phyloP scores from a whole-genome alignment of 2,797 vertebrate species.

The Pipistrellus nathusii region DNA sequence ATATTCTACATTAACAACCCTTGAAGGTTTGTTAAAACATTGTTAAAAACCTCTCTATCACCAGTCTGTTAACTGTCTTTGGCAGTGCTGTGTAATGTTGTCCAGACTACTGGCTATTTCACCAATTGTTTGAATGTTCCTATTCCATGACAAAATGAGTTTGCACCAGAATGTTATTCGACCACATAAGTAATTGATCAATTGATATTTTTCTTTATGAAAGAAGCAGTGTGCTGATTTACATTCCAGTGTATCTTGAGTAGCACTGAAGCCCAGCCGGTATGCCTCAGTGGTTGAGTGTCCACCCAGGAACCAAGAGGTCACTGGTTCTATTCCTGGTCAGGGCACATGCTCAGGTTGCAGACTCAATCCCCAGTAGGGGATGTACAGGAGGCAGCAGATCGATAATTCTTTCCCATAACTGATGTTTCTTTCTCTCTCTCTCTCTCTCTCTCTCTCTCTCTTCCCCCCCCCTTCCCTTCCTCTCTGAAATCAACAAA shows the following conservation, averaged over 20 bases:
- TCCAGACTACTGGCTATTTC: background rate
- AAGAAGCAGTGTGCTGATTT: background rate
- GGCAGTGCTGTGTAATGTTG: background rate
- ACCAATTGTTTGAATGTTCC: background rate
- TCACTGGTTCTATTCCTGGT: too few species aligned
- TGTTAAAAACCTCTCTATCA: constrained; percentile 6
- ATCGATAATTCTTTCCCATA: too few species aligned
- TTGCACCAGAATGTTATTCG: background rate
- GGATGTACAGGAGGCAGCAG: too few species aligned
- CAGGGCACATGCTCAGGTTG: too few species aligned
- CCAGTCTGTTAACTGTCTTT: background rate
- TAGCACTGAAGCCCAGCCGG: background rate
- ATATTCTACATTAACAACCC: background rate
- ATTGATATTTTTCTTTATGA: background rate
- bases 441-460: too few species aligned
- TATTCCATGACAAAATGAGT: background rate
- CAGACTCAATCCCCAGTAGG: too few species aligned
- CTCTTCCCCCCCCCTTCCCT: too few species aligned
- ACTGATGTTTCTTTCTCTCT: too few species aligned
- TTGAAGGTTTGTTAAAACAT: background rate
- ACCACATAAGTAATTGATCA: background rate
- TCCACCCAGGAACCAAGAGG: too few species aligned
- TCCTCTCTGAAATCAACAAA: too few species aligned
- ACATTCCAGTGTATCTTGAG: background rate
- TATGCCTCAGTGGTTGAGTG: too few species aligned